Base-by-base conservation (phyloP, 1,140 invertebrate genomes). In the Meloidogyne hapla region DNA sequence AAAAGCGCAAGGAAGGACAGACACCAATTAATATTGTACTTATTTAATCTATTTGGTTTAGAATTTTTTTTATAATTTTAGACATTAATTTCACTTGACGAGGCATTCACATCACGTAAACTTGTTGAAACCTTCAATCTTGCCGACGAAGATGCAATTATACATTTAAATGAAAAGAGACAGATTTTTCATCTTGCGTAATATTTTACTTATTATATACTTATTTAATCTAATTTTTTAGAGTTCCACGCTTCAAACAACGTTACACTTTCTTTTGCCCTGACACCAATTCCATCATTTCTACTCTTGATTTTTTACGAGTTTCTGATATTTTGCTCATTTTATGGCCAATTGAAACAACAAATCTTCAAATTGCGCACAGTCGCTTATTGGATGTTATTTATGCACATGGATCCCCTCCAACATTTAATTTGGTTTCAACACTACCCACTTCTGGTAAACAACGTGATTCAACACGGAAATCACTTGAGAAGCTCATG, bases 401-500 rank as follows among this genome's bases (percentile, higher is more conserved):
- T 25, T 13, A 80, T 25, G 80, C 81, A 9, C 82, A 83, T 33
- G 81, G 82, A 23, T 33, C 70, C 13, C 79, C 81, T 2, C 25
- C 69, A 3, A 25, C 75, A 2, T 18, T 83, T 13, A 73, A 83
- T 64, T 42, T 78, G 15, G 67, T 78, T 40, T 38, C 28, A 13
- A 80, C 80, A 8, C 42, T 83, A 18, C 82, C 81, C 21, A 21
- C 68, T 23, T 75, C 78, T 61, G 79, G 81, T 6, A 83, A 84
- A 42, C 82, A 82, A 65, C 79, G 82, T 63, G 82, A 84, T n/a
- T 42, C 72, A 63, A 38, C 65, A 25, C 80, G 82, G 15, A 83
- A 83, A 72, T 25, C 25, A n/a, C 45, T 82, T 48, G 64, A 67
- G 13, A 78, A 71, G 21, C 26, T 26, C 6, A 82, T 82, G 76